These are phyloP conservation scores for Chironex yamaguchii DNA, from an alignment of 30 jellyfish, hydroid and myxozoan genomes.

Conservation along the genomic window DNA sequence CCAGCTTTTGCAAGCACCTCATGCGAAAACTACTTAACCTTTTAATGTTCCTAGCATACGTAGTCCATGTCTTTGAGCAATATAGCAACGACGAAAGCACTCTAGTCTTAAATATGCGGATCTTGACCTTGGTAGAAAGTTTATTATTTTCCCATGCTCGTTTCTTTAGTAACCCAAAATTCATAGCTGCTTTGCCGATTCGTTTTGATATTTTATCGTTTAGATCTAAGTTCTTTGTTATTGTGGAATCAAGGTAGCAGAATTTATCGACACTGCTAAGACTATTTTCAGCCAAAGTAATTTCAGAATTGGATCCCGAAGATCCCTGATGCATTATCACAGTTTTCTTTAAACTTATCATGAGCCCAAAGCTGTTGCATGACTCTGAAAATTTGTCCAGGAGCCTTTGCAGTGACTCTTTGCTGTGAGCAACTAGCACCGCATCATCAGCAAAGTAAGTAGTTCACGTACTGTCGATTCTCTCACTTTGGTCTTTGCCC, in stretches of 20 bases:
- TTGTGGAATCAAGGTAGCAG: conserved; percentile 40
- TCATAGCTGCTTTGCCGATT: conserved; percentile 10
- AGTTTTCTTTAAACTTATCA: conserved; percentile 16
- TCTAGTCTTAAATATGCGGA: background rate
- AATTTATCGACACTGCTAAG: conserved; percentile 24
- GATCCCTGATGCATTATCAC: conserved; percentile 12
- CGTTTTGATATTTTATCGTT: background rate
- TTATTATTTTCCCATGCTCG: conserved; percentile 14
- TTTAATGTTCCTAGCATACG: too few species aligned
- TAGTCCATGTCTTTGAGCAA: too few species aligned
- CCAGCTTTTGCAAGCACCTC: too few species aligned
- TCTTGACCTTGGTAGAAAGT: conserved; percentile 24
- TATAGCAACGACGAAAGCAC: too few species aligned
- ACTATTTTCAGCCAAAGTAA: background rate
- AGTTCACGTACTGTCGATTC: too few species aligned
- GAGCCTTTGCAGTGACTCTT: conserved; percentile 2
- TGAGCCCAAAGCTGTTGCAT: conserved; percentile 32
- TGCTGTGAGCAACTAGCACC: background rate
- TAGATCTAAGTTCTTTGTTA: background rate
- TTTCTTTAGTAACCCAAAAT: conserved; percentile 1
- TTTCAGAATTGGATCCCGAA: conserved; percentile 20
- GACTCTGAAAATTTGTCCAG: conserved; percentile 1
- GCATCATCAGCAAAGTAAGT: conserved; percentile 4
- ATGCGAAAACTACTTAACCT: too few species aligned
- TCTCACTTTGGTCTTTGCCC: too few species aligned